Conservation (phyloP, 1,140 invertebrate genomes). For the Sminthurides bifidus region DNA sequence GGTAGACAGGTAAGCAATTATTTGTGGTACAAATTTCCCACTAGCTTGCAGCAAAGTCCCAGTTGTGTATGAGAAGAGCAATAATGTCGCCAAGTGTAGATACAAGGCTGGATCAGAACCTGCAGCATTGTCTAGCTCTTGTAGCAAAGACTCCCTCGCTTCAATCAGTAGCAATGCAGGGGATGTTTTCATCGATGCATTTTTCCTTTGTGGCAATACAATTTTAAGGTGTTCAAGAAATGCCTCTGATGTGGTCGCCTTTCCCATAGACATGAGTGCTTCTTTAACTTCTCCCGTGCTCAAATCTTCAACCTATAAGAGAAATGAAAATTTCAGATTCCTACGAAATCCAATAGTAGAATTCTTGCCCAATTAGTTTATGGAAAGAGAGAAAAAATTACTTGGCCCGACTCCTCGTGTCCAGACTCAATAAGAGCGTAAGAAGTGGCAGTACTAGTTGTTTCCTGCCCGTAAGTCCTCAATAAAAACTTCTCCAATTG, state of each 20-base stretch:
- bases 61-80: slow-evolving; percentile 68
- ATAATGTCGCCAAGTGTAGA: slow-evolving; percentile 65
- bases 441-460: slow-evolving; percentile 7
- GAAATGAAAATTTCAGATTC: slow-evolving; percentile 3
- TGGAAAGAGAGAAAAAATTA: slow-evolving; percentile 25
- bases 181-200: slow-evolving; percentile 58
- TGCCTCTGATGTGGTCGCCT: slow-evolving; percentile 57
- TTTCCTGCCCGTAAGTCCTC: slow-evolving; percentile 21
- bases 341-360: background rate
- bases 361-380: slow-evolving; percentile 32
- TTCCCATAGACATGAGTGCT: slow-evolving; percentile 55
- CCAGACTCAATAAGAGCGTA: slow-evolving; percentile 22
- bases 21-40: slow-evolving; percentile 72
- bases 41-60: slow-evolving; percentile 77
- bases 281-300: slow-evolving; percentile 63
- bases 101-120: slow-evolving; percentile 65
- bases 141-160: slow-evolving; percentile 66
- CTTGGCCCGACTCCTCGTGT: slow-evolving; percentile 12
- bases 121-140: slow-evolving; percentile 50
- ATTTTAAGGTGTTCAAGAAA: slow-evolving; percentile 75
- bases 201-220: slow-evolving; percentile 44
- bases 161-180: slow-evolving; percentile 55
- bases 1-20: slow-evolving; percentile 62
- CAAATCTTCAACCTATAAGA: slow-evolving; percentile 46
- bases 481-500: slow-evolving; percentile 29